Percentiles rank a stretch among this genome's conserved stretches.
These are phyloP conservation scores for Corythornis vintsioides DNA, from an alignment of 2,113 vertebrate species.

Conservation along the genomic window DNA sequence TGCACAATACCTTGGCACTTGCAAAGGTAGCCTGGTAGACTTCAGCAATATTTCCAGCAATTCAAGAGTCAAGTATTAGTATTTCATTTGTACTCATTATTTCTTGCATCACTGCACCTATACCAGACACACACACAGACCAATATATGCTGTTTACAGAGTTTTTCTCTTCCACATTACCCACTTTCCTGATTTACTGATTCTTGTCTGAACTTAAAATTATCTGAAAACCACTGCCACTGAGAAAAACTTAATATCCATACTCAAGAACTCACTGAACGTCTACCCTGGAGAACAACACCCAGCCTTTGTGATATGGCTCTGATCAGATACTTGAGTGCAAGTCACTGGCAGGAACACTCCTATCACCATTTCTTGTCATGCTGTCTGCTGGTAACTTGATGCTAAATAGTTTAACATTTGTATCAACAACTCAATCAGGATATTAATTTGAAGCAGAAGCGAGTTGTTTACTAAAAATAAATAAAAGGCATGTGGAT, in stretches of 20 bases:
- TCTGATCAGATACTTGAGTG: not conserved
- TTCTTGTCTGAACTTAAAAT: not conserved
- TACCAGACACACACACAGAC: not conserved
- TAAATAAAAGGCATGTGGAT: conserved; percentile 23
- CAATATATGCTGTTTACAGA: not conserved
- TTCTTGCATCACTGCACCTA: not conserved
- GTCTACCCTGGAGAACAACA: not conserved
- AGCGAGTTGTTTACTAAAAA: conserved; percentile 45
- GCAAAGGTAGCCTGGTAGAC: not conserved
- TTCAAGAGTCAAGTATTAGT: not conserved
- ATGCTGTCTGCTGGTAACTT: not conserved
- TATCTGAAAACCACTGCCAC: not conserved
- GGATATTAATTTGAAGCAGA: conserved; percentile 50
- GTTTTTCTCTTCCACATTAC: not conserved
- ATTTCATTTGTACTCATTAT: not conserved
- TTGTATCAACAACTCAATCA: conserved; percentile 12
- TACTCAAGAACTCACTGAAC: not conserved
- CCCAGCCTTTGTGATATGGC: not conserved
- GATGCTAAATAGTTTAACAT: not conserved
- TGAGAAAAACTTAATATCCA: not conserved
- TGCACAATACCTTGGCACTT: not conserved
- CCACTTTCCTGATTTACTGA: not conserved
- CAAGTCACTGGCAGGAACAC: not conserved
- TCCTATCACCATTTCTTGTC: not conserved
- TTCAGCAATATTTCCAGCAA: not conserved